Conservation (phyloP, 37 sponge, comb jelly and placozoan species). For the Eunapius fragilis region DNA sequence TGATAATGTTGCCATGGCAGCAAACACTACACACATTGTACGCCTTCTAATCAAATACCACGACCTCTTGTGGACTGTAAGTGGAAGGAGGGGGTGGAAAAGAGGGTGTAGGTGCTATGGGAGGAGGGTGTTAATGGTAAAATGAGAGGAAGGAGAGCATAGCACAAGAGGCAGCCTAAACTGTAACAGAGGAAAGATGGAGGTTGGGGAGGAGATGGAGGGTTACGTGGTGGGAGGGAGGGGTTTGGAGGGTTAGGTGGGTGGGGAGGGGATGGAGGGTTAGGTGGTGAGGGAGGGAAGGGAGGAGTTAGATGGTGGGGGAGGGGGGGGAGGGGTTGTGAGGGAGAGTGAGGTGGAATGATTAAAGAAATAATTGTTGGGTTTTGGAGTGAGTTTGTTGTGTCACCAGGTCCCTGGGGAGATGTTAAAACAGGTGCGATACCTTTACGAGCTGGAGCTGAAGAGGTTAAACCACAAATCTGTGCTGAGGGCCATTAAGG, state of each 20-base stretch:
- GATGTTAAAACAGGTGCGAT: constrained; percentile 71
- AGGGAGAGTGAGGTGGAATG: neutral
- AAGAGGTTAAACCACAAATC: constrained; percentile 29
- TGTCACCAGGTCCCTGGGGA: constrained; percentile 65
- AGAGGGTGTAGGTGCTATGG: neutral
- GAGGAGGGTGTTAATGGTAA: too few species aligned
- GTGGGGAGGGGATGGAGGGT: neutral
- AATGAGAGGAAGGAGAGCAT: too few species aligned
- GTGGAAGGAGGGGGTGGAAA: neutral
- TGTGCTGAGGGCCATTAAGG: constrained; percentile 39
- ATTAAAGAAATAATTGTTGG: neutral
- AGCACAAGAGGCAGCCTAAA: neutral
- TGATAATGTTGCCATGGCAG: constrained; percentile 78
- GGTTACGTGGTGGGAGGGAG: neutral
- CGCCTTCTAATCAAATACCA: constrained; percentile 80
- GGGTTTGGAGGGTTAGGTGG: too few species aligned
- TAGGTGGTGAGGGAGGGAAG: neutral
- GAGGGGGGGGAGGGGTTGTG: neutral
- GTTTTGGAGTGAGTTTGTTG: neutral
- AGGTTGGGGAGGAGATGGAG: neutral
- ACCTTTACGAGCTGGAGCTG: constrained; percentile 49
- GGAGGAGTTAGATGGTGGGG: neutral
- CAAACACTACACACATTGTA: constrained; percentile 67
- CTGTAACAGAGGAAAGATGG: too few species aligned
- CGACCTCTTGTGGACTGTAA: constrained; percentile 79